Base-by-base conservation (phyloP, 2,113 vertebrate genomes). In the Silurus meridionalis region DNA sequence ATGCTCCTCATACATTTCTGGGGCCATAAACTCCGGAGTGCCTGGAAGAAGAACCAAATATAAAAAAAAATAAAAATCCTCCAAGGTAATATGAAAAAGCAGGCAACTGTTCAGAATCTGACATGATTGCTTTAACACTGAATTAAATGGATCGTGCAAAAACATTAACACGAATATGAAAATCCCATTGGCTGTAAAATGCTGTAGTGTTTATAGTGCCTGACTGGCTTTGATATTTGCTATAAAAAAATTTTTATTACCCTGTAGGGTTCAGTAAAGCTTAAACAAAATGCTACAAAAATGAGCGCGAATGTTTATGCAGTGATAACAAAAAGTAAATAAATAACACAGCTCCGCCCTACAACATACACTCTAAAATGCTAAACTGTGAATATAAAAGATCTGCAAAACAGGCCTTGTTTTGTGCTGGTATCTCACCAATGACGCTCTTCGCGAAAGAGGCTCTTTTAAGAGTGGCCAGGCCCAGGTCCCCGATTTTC, bases 381-480 rank as follows among this genome's bases (percentile, higher is more conserved):
- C 17, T 1, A 9, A 74, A 52, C 8, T 52, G 23, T 52, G 2
- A 75, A 75, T n/a, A 52, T 14, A 0, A 53, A 75, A 75, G 50
- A 53, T 77, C 53, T 55, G 50, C 9, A 52, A 74, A n/a, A 74
- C 46, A 15, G 7, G n/a, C 2, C 25, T 23, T 67, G 28, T 48
- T 58, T 6, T 13, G 11, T 25, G 17, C 48, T 46, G 10, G 0
- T 1, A 69, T 17, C 88, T 89, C 91, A 99, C 98, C 98, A 90
- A 99, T 99, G 17, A 99, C 98, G 83, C 98, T 99, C 93, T 99
- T 99, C 64, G 98, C 98, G 88, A 99, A 99, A 0, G 98, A 99
- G 21, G 97, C 95, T 89, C 98, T 97, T 91, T 99, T 99, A 85
- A 99, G 95, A 8, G 98, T 99, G 71, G 98, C 98, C 89, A 99